Base-by-base conservation (phyloP, 1,140 invertebrate species). In the Calliphora vicina region DNA sequence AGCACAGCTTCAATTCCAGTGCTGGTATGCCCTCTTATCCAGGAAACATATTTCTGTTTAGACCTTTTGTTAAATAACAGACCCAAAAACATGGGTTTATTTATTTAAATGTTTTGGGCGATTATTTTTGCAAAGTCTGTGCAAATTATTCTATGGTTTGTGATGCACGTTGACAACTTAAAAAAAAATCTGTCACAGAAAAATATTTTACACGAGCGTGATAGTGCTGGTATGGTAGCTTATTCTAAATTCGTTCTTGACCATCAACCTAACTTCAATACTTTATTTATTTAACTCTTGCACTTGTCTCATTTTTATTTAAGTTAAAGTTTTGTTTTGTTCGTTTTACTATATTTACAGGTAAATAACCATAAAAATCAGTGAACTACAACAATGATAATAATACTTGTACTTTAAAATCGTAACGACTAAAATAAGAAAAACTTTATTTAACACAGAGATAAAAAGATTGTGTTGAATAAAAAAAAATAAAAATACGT, bases 301-400 rank as follows among this genome's bases (percentile, higher is more conserved):
- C 61, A 67, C 61, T 74, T 27, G 12, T 74, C 29, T 74, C 25
- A 72, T 25, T 72, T 72, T 25, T 27, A 26, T 29, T 17, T 73
- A 6, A 26, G 26, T 73, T 73, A 10, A 27, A 73, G 15, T 76
- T 76, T 42, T 76, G n/a, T 76, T 29, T 42, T 76, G 1, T 74
- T 29, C n/a, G n/a, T 76, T 15, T 42, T 42, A 23, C 0, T 45
- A 17, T 43, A 20, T 78, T 78, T 78, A 43, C 25, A 78, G 74
- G 42, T 78, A 78, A 78, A 78, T 78, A 78, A 25, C 74, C 74
- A 78, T 78, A 78, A 78, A 78, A 78, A 78, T 78, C 74, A 78
- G 23, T 78, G 74, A 78, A 78, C 74, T 78, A 78, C 74, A 78
- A 45, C 74, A 43, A 78, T 45, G 74, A 20, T 78, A 78, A n/a